Conservation (phyloP, 2,113 vertebrate genomes). For the Telmatochromis brichardi region DNA sequence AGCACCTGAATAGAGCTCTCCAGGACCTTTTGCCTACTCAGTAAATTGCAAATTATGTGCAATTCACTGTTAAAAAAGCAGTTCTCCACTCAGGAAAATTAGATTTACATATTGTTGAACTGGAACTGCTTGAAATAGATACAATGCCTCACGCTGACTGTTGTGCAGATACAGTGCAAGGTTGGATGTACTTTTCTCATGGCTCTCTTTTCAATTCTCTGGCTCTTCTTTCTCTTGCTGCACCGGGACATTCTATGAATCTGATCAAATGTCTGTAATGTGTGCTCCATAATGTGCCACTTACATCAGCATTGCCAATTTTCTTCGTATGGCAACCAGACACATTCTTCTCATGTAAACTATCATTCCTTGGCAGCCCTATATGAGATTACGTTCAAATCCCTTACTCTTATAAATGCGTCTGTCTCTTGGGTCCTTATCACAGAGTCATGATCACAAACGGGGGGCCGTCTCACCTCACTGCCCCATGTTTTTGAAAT, state of each 20-base stretch:
- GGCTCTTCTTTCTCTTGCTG: neutral
- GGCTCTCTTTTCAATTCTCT: neutral
- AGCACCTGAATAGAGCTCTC: neutral
- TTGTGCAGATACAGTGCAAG: neutral
- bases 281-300: neutral
- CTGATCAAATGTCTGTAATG: neutral
- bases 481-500: constrained; percentile 54
- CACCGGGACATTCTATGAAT: neutral
- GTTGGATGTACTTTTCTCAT: neutral
- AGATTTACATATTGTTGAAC: neutral
- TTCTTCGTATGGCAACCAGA: neutral
- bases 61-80: neutral
- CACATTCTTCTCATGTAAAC: neutral
- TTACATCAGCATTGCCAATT: constrained; percentile 6
- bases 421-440: constrained; percentile 12
- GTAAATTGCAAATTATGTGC: neutral
- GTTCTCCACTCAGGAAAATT: neutral
- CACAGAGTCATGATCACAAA: constrained; percentile 19
- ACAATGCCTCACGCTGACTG: neutral
- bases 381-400: constrained; percentile 9
- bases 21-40: neutral
- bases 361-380: neutral
- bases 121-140: neutral
- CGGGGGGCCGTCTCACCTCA: constrained; percentile 23
- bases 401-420: constrained; percentile 8